Evolutionary conservation across 2,888 invertebrate species (phyloP), one percentile per base, ranked within the genome.

Genomic region (Lumbricus terrestris): DNA sequence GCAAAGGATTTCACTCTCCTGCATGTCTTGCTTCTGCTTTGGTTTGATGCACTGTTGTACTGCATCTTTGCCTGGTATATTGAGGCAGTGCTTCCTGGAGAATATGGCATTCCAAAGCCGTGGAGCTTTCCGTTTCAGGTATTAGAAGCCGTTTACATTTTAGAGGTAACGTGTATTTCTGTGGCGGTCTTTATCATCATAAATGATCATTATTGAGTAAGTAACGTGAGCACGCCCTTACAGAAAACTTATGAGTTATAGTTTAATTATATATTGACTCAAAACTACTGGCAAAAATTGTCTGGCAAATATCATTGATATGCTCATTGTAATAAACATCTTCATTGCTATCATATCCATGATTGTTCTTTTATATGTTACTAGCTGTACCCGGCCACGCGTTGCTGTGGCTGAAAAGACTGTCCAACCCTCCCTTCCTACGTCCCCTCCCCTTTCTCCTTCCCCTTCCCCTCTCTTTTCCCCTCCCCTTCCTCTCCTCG

Each of bases 11-110:
- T 97, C 91, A 95, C 96, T 0, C 95, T 97, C 92, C 90, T 93
- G 33, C 91, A 94, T 90, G 96, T 97, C 69, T 95, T 98, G 88
- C 93, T 97, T 1, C 96, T 97, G 96, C 95, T 98, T 93, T 93
- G 96, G 33, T 91, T 97, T 0, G 97, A 97, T 93, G 95, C 96
- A 18, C 90, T 97, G 0, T 89, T 98, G 0, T 97, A 98, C 93
- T 96, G 97, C 94, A 91, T 97, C 5, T 94, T 98, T 82, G 97
- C 98, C 0, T 95, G 98, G 92, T 98, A 98, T 94, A 95, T 98
- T 40, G 98, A 98, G 94, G 97, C 97, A 92, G 96, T 98, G 18
- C 96, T 96, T 91, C 98, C 98, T 0, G 98, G 98, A 23, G 97
- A 97, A 29, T 97, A 96, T 94, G 98, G 98, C 6, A 96, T 98